phyloP scores from a whole-genome alignment of 1,140 invertebrate genomes.

The Nasonia longicornis region DNA sequence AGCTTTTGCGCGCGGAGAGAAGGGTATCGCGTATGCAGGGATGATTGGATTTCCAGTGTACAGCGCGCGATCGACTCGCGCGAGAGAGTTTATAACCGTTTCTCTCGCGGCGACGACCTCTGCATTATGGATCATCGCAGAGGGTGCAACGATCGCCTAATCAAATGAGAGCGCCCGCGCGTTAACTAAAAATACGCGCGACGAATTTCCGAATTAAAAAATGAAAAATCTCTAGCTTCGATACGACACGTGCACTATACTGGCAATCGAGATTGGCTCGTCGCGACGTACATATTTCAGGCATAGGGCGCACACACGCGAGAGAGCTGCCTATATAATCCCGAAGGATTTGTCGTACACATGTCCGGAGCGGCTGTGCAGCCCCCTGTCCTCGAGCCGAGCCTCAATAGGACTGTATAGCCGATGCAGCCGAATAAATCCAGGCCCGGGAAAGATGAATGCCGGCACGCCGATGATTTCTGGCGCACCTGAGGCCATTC shows the following conservation, averaged over 20 bases:
- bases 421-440: constrained; percentile 47
- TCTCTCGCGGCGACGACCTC: background rate
- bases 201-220: too few species aligned
- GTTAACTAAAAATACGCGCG: too few species aligned
- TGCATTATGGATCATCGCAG: background rate
- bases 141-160: constrained; percentile 16
- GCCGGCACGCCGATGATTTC: constrained; percentile 62
- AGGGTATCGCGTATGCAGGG: background rate
- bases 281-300: constrained; percentile 62
- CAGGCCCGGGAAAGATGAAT: constrained; percentile 59
- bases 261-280: background rate
- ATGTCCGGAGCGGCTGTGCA: constrained; percentile 55
- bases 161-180: background rate
- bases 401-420: constrained; percentile 56
- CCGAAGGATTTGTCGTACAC: constrained; percentile 67
- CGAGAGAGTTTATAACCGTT: background rate
- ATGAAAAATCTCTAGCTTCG: too few species aligned
- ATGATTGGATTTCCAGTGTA: background rate
- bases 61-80: background rate
- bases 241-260: too few species aligned
- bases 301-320: constrained; percentile 55
- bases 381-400: constrained; percentile 64
- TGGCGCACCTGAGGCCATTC: constrained; percentile 63
- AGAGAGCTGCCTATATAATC: constrained; percentile 58
- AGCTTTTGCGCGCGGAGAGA: too few species aligned